A percentile compares a stretch with the other conserved stretches of the same genome.
Conservation (phyloP, 2,888 invertebrate genomes). For the Leucophora obtusa region DNA sequence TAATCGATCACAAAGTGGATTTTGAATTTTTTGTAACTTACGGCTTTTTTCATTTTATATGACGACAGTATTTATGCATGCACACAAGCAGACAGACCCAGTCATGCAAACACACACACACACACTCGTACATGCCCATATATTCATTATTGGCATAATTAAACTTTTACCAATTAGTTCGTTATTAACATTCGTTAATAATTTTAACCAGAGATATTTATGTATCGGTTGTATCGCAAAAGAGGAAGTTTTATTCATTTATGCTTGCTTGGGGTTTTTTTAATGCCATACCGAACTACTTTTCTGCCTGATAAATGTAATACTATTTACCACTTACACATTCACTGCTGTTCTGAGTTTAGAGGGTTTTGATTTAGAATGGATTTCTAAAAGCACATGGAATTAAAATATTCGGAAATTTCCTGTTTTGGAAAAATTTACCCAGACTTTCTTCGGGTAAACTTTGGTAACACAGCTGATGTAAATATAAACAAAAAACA, state of each 20-base stretch:
- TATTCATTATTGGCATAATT: constrained; percentile 13
- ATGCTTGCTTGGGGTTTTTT: background rate
- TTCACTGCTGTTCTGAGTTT: too few relatives aligned
- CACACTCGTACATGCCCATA: background rate
- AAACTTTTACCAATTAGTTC: constrained; percentile 34
- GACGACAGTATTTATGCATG: background rate
- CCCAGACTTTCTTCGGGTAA: too few relatives aligned
- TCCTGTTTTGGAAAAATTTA: too few relatives aligned
- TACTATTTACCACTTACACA: constrained; percentile 2
- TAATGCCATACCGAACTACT: background rate
- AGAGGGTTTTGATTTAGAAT: too few relatives aligned
- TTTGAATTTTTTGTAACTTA: too few relatives aligned
- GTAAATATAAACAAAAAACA: too few relatives aligned
- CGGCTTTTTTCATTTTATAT: too few relatives aligned
- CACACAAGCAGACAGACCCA: background rate
- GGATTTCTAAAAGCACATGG: too few relatives aligned
- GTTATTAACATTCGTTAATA: constrained; percentile 31
- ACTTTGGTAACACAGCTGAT: too few relatives aligned
- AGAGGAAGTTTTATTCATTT: background rate
- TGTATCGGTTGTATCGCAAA: background rate
- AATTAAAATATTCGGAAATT: too few relatives aligned
- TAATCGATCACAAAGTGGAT: too few relatives aligned
- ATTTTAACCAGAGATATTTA: constrained; percentile 14
- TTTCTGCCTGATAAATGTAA: constrained; percentile 1
- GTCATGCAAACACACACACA: background rate